Evolutionary conservation across 92 coral and sea anemone genomes (phyloP).

Genomic region (Galaxea fascicularis): DNA sequence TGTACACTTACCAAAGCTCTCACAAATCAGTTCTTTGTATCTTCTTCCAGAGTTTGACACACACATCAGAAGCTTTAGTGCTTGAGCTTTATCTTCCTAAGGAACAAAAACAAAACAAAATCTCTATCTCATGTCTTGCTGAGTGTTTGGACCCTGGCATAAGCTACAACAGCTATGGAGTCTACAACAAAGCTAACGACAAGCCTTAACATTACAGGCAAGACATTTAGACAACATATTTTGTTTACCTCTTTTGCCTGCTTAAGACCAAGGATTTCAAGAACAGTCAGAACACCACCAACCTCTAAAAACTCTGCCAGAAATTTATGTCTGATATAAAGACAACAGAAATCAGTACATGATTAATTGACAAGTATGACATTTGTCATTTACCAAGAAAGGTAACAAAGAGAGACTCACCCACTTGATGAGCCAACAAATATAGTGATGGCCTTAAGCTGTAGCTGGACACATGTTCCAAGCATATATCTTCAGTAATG

Average conservation of each 20-base stretch:
- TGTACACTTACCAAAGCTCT: constrained; percentile 87
- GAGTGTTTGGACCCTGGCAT: no score
- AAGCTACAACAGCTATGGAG: no score
- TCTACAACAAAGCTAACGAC: background rate
- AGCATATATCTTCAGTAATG: constrained; percentile 82
- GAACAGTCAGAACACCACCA: constrained; percentile 94
- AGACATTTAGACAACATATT: background rate
- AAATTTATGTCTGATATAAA: constrained; percentile 81
- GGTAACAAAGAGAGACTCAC: constrained; percentile 55
- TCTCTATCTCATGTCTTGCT: no score
- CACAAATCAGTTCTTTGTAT: constrained; percentile 96
- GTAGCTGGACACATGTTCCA: constrained; percentile 87
- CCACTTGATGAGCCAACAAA: constrained; percentile 99
- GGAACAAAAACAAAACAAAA: background rate
- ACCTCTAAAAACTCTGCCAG: constrained; percentile 96
- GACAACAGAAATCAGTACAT: background rate
- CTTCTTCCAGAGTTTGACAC: constrained; percentile 94
- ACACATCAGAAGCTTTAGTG: constrained; percentile 87
- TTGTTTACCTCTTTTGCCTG: constrained; percentile 92
- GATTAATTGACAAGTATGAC: background rate
- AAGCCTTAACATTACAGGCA: background rate
- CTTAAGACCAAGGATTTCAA: constrained; percentile 93
- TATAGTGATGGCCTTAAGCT: constrained; percentile 87
- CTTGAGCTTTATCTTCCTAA: constrained; percentile 96
- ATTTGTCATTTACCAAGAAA: no score